Evolutionary conservation across 2,797 vertebrate species (phyloP).

Genomic region (Leptodactylus fallax): DNA sequence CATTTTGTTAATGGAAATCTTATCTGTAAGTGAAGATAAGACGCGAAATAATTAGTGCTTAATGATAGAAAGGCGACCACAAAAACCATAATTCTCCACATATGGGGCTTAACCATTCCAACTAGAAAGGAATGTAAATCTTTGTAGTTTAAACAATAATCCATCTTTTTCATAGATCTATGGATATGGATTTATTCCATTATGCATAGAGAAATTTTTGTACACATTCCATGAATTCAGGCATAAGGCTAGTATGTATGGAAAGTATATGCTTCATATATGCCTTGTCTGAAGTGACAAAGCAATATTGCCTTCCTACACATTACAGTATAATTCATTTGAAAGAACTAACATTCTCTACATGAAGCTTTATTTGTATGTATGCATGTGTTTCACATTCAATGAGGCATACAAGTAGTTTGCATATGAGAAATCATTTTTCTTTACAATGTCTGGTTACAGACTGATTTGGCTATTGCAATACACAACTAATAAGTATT

Average conservation of each 20-base stretch:
- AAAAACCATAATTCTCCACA: slow-evolving; percentile 17
- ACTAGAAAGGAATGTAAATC: background rate
- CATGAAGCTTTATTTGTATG: background rate
- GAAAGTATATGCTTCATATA: background rate
- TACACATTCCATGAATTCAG: background rate
- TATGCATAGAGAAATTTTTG: background rate
- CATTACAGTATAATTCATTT: background rate
- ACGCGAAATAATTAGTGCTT: slow-evolving; percentile 71
- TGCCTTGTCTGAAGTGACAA: background rate
- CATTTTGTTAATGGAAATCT: slow-evolving; percentile 72
- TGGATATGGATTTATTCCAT: background rate
- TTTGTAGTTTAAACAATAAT: background rate
- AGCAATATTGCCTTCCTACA: background rate
- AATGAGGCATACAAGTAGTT: background rate
- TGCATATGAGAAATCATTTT: slow-evolving; percentile 25
- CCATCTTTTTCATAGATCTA: background rate
- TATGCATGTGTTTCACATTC: background rate
- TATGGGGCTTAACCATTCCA: background rate
- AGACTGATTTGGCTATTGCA: slow-evolving; percentile 16
- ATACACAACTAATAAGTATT: slow-evolving; percentile 30
- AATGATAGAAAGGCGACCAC: slow-evolving; percentile 49
- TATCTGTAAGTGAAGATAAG: slow-evolving; percentile 70
- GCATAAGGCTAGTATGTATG: background rate
- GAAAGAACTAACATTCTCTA: background rate
- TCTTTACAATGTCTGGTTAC: slow-evolving; percentile 11